Base-by-base conservation (phyloP, 2,113 vertebrate genomes). In the Tursiops truncatus region DNA sequence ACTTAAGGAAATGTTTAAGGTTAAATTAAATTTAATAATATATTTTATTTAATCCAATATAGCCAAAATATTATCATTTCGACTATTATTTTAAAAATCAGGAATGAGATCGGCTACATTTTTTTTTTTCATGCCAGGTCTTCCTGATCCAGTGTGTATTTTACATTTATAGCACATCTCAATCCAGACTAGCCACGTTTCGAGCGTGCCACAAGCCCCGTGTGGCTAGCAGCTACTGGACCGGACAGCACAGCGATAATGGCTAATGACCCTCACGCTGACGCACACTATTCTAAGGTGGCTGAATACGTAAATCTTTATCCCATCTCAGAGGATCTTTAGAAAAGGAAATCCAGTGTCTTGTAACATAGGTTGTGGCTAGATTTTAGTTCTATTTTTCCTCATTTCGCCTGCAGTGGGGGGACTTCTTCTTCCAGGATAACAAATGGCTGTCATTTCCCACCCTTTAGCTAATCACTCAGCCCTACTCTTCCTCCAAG, bases 21-120 rank as follows among this genome's bases (percentile, higher is more conserved):
- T 47, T 25, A 94, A 81, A 62, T 82, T 44, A 50, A 76, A 41
- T 70, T 77, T 79, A 82, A 58, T 53, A 8, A 36, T 53, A 14
- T n/a, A 41, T 82, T 91, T 87, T 83, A 96, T 50, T 95, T 87
- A 93, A 87, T 28, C 33, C 2, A 73, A 68, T 70, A 74, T 12
- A 87, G n/a, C 17, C 44, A 67, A 91, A 70, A 80, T 79, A 41
- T 38, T 73, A 84, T 60, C 23, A 38, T 21, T 95, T 89, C 38
- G 6, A 3, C 89, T n/a, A n/a, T 68, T 53, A 86, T 68, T 95
- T 95, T 65, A 47, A 73, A 77, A 84, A 50, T n/a, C 38, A 77
- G 53, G 4, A 28, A 89, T 83, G 31, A 91, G 17, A 6, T 58
- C 44, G 6, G 17, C 80, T 15, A 58, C 3, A 17, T 71, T 74